Percentiles rank a stretch among this genome's conserved stretches.
Evolutionary conservation across 2,888 invertebrate genomes (phyloP).

Genomic region (Ophion costatus): DNA sequence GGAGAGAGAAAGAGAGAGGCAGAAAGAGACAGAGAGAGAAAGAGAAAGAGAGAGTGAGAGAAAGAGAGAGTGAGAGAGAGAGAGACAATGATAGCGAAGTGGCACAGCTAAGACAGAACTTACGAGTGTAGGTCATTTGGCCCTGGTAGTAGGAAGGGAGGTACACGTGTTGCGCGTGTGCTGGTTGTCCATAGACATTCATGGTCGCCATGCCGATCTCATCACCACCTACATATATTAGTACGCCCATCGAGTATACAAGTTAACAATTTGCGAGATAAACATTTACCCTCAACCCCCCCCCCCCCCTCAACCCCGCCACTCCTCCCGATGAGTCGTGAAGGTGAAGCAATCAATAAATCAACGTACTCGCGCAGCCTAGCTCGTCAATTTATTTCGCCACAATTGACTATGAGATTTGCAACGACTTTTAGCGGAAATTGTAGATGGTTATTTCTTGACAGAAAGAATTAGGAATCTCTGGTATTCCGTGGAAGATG

Average conservation of each 20-base stretch:
- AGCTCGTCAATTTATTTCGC: too few species aligned
- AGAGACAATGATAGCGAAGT: slow-evolving; percentile 75
- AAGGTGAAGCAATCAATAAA: too few species aligned
- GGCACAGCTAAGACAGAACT: slow-evolving; percentile 84
- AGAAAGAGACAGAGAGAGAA: slow-evolving; percentile 69
- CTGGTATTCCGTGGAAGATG: not conserved
- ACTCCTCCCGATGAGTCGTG: not conserved
- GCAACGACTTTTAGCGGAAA: too few species aligned
- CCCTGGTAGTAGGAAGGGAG: slow-evolving; percentile 93
- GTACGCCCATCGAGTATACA: slow-evolving; percentile 71
- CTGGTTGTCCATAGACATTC: slow-evolving; percentile 89
- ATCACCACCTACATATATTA: slow-evolving; percentile 81
- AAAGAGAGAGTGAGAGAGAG: slow-evolving; percentile 68
- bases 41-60: slow-evolving; percentile 73
- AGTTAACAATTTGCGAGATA: slow-evolving; percentile 57
- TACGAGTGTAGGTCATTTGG: slow-evolving; percentile 91
- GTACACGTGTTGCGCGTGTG: slow-evolving; percentile 91
- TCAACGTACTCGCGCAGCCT: not conserved
- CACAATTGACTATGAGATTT: too few species aligned
- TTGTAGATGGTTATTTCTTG: too few species aligned
- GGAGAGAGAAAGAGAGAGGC: slow-evolving; percentile 65
- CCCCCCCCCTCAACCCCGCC: not conserved
- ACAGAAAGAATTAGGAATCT: not conserved
- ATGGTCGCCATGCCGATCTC: slow-evolving; percentile 84
- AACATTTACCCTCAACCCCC: slow-evolving; percentile 34